These are phyloP conservation scores for Etheostoma cragini DNA, from an alignment of 2,113 vertebrate species.

Conservation along the genomic window DNA sequence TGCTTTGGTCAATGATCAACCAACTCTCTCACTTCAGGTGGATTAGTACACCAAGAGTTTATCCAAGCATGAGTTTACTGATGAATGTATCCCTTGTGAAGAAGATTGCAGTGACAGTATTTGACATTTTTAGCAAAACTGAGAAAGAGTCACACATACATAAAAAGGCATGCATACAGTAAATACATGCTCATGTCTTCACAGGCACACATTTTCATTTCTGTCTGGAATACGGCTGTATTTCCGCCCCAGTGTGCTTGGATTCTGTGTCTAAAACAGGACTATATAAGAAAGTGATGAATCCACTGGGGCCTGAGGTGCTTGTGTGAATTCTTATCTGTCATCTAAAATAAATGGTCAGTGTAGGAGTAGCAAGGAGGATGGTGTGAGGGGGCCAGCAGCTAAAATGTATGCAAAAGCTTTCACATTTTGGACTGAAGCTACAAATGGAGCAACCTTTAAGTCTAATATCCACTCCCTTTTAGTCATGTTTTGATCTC, in stretches of 20 bases:
- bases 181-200: too few relatives aligned
- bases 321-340: conserved; percentile 10
- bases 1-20: conserved; percentile 17
- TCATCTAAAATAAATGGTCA: neutral
- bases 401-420: neutral
- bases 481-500: neutral
- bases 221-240: conserved; percentile 5
- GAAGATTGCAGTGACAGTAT: neutral
- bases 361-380: neutral
- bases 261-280: conserved; percentile 8
- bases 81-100: neutral
- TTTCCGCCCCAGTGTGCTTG: neutral
- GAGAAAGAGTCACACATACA: neutral
- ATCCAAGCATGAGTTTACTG: neutral
- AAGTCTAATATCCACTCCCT: neutral
- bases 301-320: neutral
- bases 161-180: neutral
- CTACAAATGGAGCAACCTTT: neutral
- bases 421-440: neutral
- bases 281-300: conserved; percentile 18
- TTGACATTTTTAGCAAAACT: neutral
- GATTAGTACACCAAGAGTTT: conserved; percentile 8
- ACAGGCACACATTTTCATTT: neutral
- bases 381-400: neutral
- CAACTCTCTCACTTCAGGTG: neutral